Conservation (phyloP, 92 coral and sea anemone species). For the Meandrina meandrites region DNA sequence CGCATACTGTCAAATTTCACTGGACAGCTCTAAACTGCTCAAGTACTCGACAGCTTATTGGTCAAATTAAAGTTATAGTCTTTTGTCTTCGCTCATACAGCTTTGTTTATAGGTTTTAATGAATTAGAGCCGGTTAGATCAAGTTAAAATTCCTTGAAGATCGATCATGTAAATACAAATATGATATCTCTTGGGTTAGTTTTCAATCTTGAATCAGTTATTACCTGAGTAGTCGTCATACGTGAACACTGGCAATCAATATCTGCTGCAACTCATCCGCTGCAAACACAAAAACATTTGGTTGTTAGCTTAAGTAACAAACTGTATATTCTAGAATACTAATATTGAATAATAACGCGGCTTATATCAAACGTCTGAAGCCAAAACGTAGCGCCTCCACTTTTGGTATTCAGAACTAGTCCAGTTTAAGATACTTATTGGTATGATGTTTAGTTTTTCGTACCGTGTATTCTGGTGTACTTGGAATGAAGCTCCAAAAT, state of each 20-base stretch:
- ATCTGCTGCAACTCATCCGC: not conserved
- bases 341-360: not conserved
- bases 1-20: not conserved
- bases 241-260: constrained; percentile 10
- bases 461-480: not conserved
- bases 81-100: not conserved
- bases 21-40: not conserved
- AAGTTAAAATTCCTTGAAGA: not conserved
- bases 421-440: not conserved
- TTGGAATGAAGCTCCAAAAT: not conserved
- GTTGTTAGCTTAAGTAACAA: not conserved
- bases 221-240: constrained; percentile 2
- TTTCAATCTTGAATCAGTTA: not conserved
- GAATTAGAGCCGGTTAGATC: not conserved
- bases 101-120: not conserved
- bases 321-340: not conserved
- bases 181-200: not conserved
- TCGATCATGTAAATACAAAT: not conserved
- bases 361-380: not conserved
- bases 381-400: not conserved
- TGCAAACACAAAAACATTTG: not conserved
- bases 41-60: constrained; percentile 11
- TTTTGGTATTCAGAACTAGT: not conserved
- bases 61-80: not conserved
- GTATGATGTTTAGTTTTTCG: not conserved